phyloP scores from a whole-genome alignment of 2,113 vertebrate genomes.

The Herpetotheres cachinnans region DNA sequence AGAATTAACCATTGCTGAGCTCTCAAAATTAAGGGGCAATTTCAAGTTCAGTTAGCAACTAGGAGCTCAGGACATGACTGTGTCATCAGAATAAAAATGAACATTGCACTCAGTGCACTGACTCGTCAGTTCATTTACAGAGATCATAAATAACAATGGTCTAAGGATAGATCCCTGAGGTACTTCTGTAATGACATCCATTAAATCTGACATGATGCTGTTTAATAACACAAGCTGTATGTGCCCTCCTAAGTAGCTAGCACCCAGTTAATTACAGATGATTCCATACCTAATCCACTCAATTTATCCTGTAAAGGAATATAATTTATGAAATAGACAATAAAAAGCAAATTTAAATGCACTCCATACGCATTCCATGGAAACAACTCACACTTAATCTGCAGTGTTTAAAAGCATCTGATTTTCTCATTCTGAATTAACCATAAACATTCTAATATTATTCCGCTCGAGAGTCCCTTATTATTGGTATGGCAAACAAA shows the following conservation, averaged over 20 bases:
- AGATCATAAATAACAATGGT: conserved; percentile 76
- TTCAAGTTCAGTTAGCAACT: conserved; percentile 21
- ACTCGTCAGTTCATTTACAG: conserved; percentile 73
- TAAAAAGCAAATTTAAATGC: conserved; percentile 68
- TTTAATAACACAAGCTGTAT: conserved; percentile 76
- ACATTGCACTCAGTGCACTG: conserved; percentile 38
- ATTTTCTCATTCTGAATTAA: conserved; percentile 19
- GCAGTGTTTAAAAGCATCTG: background rate
- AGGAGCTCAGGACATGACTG: background rate
- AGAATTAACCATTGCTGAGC: conserved; percentile 27
- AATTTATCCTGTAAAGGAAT: conserved; percentile 70
- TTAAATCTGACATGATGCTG: conserved; percentile 77
- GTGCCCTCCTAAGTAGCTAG: conserved; percentile 71
- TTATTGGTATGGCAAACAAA: background rate
- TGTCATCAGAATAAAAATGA: conserved; percentile 63
- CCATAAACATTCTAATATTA: background rate
- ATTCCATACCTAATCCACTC: conserved; percentile 71
- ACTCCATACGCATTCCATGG: conserved; percentile 24
- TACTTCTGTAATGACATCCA: conserved; percentile 75
- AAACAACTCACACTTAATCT: conserved; percentile 47
- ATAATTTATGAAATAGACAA: conserved; percentile 68
- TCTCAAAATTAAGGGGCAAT: background rate
- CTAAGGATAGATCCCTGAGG: conserved; percentile 70
- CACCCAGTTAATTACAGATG: conserved; percentile 76
- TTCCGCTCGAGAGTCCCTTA: background rate